Percentiles rank a stretch among this genome's conserved stretches.
These are phyloP conservation scores for Lerista edwardsae DNA, from an alignment of 2,797 vertebrate species.

Conservation along the genomic window DNA sequence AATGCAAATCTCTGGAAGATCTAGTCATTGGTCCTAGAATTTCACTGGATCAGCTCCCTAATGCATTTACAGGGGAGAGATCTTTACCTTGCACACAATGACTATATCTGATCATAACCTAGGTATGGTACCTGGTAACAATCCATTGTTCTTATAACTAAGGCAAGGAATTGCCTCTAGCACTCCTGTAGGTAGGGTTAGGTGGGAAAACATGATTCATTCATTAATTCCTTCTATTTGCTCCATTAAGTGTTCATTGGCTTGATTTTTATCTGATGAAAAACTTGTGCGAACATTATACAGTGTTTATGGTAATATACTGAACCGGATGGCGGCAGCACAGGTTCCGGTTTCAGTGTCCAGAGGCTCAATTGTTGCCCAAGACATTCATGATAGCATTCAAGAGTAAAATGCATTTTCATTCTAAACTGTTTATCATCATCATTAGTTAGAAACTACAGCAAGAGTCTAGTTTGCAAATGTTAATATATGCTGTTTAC, in stretches of 20 bases:
- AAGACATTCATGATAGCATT: rapidly evolving
- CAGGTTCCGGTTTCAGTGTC: neutral
- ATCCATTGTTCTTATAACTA: too few relatives aligned
- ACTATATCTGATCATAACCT: neutral
- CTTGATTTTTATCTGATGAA: neutral
- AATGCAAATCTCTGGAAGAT: too few relatives aligned
- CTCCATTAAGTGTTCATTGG: neutral
- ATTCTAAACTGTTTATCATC: neutral
- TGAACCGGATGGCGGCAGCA: neutral
- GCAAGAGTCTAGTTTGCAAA: slow-evolving; percentile 10
- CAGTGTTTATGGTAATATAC: neutral
- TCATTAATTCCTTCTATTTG: neutral
- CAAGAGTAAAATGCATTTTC: neutral
- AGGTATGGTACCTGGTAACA: neutral
- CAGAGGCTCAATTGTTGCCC: neutral
- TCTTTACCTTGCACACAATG: neutral
- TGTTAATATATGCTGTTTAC: slow-evolving; percentile 6
- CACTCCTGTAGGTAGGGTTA: too few relatives aligned
- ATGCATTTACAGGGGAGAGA: too few relatives aligned
- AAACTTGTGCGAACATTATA: neutral
- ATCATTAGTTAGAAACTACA: slow-evolving; percentile 5
- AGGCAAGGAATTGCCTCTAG: neutral
- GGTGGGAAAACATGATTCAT: too few relatives aligned
- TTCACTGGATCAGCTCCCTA: too few relatives aligned
- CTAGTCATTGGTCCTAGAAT: too few relatives aligned